These are phyloP conservation scores for Ceratoteleas bidentatus DNA, from an alignment of 1,140 invertebrate species.

Conservation along the genomic window DNA sequence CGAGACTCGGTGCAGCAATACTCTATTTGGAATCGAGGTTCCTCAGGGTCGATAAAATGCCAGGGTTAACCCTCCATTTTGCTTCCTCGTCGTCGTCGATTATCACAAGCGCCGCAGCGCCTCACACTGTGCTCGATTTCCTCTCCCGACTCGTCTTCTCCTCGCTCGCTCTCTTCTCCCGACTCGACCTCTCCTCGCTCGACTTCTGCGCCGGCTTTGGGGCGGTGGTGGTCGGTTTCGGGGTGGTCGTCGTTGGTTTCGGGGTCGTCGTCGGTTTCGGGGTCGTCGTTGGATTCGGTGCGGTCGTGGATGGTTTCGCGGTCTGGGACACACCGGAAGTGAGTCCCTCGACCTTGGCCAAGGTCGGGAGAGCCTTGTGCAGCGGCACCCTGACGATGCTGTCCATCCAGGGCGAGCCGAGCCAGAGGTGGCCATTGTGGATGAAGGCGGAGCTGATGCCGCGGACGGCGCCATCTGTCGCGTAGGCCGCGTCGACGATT, in stretches of 20 bases:
- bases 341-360: constrained; percentile 50
- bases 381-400: constrained; percentile 85
- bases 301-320: not conserved
- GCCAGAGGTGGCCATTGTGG: constrained; percentile 82
- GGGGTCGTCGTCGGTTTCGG: constrained; percentile 30
- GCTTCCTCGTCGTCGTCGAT: not conserved
- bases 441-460: constrained; percentile 85
- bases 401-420: constrained; percentile 87
- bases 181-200: not conserved
- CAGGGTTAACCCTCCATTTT: constrained; percentile 14
- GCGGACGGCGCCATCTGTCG: constrained; percentile 78
- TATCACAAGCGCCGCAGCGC: constrained; percentile 14
- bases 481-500: constrained; percentile 84
- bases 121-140: constrained; percentile 4
- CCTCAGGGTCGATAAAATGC: constrained; percentile 4
- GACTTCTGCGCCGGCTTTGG: not conserved
- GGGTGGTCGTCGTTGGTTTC: constrained; percentile 24
- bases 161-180: constrained; percentile 1
- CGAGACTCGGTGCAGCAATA: not conserved
- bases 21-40: constrained; percentile 24
- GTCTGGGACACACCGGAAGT: constrained; percentile 19
- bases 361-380: constrained; percentile 79
- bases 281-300: constrained; percentile 23
- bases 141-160: constrained; percentile 3
- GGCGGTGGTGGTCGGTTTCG: constrained; percentile 2